phyloP scores from a whole-genome alignment of 2,797 vertebrate species.

The Sparus aurata region DNA sequence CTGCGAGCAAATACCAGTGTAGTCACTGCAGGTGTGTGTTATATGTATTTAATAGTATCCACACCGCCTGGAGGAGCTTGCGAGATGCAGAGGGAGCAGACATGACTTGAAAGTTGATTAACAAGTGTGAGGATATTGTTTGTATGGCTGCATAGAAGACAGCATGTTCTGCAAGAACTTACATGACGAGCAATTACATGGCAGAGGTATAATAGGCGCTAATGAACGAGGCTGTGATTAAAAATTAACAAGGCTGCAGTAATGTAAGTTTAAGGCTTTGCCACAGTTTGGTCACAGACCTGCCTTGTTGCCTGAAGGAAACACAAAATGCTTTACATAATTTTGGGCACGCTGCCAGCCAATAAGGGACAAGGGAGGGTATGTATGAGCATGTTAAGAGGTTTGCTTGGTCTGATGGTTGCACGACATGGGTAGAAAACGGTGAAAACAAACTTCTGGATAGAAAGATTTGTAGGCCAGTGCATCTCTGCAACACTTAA shows the following conservation, averaged over 20 bases:
- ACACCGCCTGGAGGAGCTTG: neutral
- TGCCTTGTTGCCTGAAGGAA: neutral
- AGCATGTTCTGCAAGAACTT: neutral
- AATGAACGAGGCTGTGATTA: neutral
- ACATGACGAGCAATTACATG: conserved; percentile 6
- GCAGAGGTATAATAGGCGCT: neutral
- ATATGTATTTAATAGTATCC: conserved; percentile 19
- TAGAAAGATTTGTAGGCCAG: too few relatives aligned
- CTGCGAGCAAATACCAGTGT: conserved; percentile 25
- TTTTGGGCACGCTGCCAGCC: neutral
- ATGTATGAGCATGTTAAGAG: neutral
- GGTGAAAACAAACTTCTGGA: too few relatives aligned
- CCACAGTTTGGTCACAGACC: neutral
- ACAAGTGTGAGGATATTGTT: neutral
- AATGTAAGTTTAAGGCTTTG: neutral
- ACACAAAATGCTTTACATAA: neutral
- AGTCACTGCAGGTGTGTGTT: conserved; percentile 31
- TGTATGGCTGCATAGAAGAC: neutral
- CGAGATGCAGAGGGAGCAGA: neutral
- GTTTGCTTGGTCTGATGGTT: neutral
- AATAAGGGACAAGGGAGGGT: neutral
- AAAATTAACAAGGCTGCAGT: neutral
- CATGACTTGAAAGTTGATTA: neutral
- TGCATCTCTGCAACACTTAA: too few relatives aligned
- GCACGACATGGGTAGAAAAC: neutral